Conservation (phyloP, 2,888 invertebrate genomes). For the Callyntrura guangdongensis region DNA sequence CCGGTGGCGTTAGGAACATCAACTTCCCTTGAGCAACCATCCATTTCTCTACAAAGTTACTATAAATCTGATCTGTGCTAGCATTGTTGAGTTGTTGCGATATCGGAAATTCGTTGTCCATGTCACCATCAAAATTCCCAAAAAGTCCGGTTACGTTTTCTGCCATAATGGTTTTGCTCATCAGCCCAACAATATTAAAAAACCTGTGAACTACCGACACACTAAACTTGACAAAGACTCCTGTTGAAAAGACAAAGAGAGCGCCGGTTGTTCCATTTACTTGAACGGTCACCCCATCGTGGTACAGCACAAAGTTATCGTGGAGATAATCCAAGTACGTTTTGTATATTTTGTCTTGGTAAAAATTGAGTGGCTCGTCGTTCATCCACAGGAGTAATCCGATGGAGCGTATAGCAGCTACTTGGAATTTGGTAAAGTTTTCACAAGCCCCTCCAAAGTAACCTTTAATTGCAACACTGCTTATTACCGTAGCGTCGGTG, state of each 20-base stretch:
- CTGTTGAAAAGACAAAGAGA: neutral
- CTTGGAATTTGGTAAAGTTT: conserved; percentile 22
- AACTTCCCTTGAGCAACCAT: neutral
- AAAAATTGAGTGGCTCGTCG: conserved; percentile 2
- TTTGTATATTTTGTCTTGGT: neutral
- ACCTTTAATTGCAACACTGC: neutral
- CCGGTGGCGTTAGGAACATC: neutral
- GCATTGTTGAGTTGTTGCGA: neutral
- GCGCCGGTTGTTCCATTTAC: neutral
- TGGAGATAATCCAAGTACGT: neutral
- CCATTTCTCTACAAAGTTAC: neutral
- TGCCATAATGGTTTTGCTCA: no score
- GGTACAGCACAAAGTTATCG: neutral
- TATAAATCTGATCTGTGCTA: neutral
- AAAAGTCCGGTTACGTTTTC: neutral
- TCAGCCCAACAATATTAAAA: neutral
- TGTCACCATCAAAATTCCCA: neutral
- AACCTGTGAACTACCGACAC: neutral
- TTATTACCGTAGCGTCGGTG: neutral
- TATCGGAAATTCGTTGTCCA: neutral
- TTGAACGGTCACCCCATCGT: neutral
- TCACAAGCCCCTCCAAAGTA: no score
- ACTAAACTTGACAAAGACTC: neutral
- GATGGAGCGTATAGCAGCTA: neutral
- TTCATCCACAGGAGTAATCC: neutral